Evolutionary conservation across 2,113 vertebrate genomes (phyloP).

Genomic region (Percina caprodes): DNA sequence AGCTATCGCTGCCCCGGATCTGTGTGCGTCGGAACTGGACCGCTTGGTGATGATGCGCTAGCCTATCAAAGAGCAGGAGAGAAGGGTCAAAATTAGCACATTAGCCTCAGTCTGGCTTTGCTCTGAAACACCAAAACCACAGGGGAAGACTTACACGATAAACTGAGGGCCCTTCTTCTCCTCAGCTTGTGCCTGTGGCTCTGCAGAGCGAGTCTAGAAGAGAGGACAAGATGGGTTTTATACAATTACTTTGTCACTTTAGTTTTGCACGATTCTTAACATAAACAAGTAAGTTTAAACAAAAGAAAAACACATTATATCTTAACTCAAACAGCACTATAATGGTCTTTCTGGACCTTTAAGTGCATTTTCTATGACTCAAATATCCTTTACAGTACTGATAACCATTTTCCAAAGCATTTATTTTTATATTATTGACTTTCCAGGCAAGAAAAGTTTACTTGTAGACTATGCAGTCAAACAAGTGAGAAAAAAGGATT

Average conservation of each 20-base stretch:
- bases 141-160: constrained; percentile 79
- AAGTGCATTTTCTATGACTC: neutral
- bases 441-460: neutral
- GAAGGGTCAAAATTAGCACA: neutral
- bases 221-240: neutral
- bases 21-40: constrained; percentile 88
- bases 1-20: constrained; percentile 88
- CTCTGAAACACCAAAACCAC: neutral
- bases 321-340: neutral
- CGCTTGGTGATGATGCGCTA: constrained; percentile 88
- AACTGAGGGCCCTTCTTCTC: constrained; percentile 73
- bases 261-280: neutral
- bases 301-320: neutral
- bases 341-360: neutral
- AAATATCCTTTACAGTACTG: neutral
- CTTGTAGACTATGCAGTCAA: no score
- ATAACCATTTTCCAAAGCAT: neutral
- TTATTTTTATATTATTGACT: neutral
- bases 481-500: neutral
- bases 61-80: constrained; percentile 69
- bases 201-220: constrained; percentile 74
- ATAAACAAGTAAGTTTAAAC: neutral
- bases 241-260: no score
- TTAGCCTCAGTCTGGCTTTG: neutral
- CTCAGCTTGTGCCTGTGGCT: constrained; percentile 60